A percentile compares a stretch with the other conserved stretches of the same genome.
These are phyloP conservation scores for Ornithoptera priamus DNA, from an alignment of 2,888 invertebrate genomes.

Conservation along the genomic window DNA sequence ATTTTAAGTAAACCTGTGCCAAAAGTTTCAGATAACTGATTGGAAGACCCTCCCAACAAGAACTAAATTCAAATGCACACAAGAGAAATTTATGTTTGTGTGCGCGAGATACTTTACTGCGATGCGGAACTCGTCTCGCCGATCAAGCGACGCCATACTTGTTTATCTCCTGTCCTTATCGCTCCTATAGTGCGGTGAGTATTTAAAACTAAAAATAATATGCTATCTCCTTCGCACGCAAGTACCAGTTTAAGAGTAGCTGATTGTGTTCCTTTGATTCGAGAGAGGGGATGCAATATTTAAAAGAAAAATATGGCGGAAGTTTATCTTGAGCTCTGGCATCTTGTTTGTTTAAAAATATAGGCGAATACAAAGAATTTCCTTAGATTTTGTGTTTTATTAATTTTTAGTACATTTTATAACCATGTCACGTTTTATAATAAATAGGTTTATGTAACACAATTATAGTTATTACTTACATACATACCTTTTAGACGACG, in stretches of 20 bases:
- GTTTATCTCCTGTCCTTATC: constrained; percentile 59
- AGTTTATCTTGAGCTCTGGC: constrained; percentile 4
- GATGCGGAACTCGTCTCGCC: constrained; percentile 35
- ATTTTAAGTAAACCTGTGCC: not conserved
- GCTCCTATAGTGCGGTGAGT: constrained; percentile 30
- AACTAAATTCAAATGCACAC: constrained; percentile 56
- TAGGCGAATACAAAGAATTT: not conserved
- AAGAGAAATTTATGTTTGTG: constrained; percentile 49
- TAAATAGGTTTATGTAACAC: too few species aligned
- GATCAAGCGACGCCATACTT: constrained; percentile 49
- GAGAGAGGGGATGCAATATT: constrained; percentile 69
- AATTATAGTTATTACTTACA: not conserved
- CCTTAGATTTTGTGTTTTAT: not conserved
- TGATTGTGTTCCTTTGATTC: constrained; percentile 65
- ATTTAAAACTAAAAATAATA: constrained; percentile 43
- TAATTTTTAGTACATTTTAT: not conserved
- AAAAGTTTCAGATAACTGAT: constrained; percentile 52
- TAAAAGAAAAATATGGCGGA: constrained; percentile 52
- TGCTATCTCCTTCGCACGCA: constrained; percentile 52
- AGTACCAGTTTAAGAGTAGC: constrained; percentile 40
- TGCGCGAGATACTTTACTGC: constrained; percentile 55
- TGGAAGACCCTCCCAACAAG: constrained; percentile 52
- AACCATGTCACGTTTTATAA: not conserved
- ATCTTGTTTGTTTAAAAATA: not conserved
- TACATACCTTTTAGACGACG: constrained; percentile 62